Base-by-base conservation (phyloP, 2,113 vertebrate species). In the Aegithalos caudatus region DNA sequence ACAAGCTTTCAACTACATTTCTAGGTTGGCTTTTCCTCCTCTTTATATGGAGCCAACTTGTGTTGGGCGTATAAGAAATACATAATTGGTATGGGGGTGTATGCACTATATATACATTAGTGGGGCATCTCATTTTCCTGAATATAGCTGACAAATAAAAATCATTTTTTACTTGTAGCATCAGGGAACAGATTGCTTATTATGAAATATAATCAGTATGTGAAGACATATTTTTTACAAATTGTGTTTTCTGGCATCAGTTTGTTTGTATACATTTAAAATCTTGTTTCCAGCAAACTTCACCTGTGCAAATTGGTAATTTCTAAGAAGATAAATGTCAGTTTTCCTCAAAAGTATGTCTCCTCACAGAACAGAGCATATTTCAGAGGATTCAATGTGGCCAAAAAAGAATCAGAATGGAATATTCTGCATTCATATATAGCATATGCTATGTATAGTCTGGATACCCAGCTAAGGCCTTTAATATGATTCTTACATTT, bases 271-370 rank as follows among this genome's bases (percentile, higher is more conserved):
- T 65, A 74, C 72, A 88, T 78, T 81, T 42, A 61, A 84, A 90
- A 93, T 86, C 48, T 81, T 96, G 85, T 93, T 96, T 92, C 90
- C 79, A 90, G 85, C 33, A 96, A 96, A 93, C 72, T 94, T 97
- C 88, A 96, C 92, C 92, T 77, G 76, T 2, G 4, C 47, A 88
- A 58, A 18, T 67, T 33, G 16, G 47, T 83, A 38, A 86, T 86
- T 83, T 92, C 72, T 61, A 47, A n/a, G 38, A 93, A 66, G 38
- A 33, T 27, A 58, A 90, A 21, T 48, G 33, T 70, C 82, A 64
- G 28, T 73, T 61, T 71, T 64, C 25, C 57, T 94, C 60, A 42
- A n/a, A 95, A 94, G 44, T 11, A 78, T 45, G 44, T 21, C 76
- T 77, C 20, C 48, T 89, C 40, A 67, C 40, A 56, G 29, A 90